A percentile compares a stretch with the other conserved stretches of the same genome.
These are phyloP conservation scores for Chromoteleia sp. DNA, from an alignment of 2,888 invertebrate genomes.

Conservation along the genomic window DNA sequence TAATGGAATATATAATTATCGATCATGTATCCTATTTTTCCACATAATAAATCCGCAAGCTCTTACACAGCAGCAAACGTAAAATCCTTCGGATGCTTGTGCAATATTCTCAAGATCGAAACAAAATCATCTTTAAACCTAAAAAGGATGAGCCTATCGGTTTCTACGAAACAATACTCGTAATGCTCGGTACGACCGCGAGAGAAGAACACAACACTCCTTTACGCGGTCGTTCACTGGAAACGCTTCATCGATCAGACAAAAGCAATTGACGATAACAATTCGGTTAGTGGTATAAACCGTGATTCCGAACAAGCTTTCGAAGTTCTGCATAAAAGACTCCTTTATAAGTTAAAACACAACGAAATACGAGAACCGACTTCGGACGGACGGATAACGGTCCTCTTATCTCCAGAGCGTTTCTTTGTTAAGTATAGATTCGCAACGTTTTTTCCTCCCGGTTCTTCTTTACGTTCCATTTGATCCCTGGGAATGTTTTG, in stretches of 20 bases:
- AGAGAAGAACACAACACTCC: no score
- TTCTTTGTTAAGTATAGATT: conserved; percentile 23
- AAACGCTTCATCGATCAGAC: conserved; percentile 34
- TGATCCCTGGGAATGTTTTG: conserved; percentile 24
- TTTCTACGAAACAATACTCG: no score
- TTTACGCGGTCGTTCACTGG: conserved; percentile 3
- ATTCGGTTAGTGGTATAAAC: conserved; percentile 24
- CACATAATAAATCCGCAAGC: no score
- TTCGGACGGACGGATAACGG: conserved; percentile 19
- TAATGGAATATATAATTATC: conserved; percentile 41
- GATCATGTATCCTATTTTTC: conserved; percentile 4
- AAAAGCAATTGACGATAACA: conserved; percentile 40
- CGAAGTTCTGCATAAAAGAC: conserved; percentile 42
- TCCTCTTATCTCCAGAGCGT: conserved; percentile 9
- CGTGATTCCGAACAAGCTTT: conserved; percentile 37
- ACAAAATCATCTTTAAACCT: no score
- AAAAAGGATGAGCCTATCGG: no score
- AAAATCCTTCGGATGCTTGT: no score
- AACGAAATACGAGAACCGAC: conserved; percentile 25
- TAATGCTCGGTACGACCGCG: no score
- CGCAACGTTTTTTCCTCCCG: neutral
- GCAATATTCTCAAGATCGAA: no score
- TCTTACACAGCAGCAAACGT: no score
- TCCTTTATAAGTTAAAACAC: conserved; percentile 39
- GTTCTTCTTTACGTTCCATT: no score